Evolutionary conservation across 2,888 invertebrate genomes (phyloP).

Genomic region (Hemaris fuciformis): DNA sequence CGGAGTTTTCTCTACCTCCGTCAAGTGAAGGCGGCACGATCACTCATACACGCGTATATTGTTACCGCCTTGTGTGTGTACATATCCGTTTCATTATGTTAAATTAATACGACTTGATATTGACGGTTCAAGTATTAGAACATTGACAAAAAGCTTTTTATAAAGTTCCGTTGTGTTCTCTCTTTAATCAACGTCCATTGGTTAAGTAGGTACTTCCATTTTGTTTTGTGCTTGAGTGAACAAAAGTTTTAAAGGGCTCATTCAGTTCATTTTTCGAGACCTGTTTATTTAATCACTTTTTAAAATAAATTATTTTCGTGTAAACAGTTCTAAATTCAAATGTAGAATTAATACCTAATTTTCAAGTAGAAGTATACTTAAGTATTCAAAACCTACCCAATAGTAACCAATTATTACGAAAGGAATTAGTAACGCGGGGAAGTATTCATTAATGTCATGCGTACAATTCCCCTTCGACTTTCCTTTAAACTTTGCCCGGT

Average conservation of each 20-base stretch:
- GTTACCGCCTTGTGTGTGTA: constrained; percentile 39
- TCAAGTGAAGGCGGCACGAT: constrained; percentile 47
- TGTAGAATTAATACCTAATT: too few relatives aligned
- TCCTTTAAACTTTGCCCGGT: background rate
- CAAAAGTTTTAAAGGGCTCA: background rate
- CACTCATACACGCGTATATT: constrained; percentile 50
- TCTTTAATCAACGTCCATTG: background rate
- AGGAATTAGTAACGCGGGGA: background rate
- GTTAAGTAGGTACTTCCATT: background rate
- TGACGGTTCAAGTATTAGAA: background rate
- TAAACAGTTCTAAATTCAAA: too few relatives aligned
- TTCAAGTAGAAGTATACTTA: too few relatives aligned
- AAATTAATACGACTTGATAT: constrained; percentile 9
- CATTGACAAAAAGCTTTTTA: constrained; percentile 1
- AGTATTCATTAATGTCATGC: background rate
- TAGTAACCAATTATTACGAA: background rate
- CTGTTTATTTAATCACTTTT: too few relatives aligned
- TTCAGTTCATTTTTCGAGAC: too few relatives aligned
- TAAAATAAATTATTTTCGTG: too few relatives aligned
- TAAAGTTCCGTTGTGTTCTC: background rate
- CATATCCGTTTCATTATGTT: constrained; percentile 17
- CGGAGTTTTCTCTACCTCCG: constrained; percentile 44
- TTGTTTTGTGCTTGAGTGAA: background rate
- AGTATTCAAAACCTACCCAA: too few relatives aligned
- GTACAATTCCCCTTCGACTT: background rate